Base-by-base conservation (phyloP, 2,113 vertebrate genomes). In the Bos javanicus region DNA sequence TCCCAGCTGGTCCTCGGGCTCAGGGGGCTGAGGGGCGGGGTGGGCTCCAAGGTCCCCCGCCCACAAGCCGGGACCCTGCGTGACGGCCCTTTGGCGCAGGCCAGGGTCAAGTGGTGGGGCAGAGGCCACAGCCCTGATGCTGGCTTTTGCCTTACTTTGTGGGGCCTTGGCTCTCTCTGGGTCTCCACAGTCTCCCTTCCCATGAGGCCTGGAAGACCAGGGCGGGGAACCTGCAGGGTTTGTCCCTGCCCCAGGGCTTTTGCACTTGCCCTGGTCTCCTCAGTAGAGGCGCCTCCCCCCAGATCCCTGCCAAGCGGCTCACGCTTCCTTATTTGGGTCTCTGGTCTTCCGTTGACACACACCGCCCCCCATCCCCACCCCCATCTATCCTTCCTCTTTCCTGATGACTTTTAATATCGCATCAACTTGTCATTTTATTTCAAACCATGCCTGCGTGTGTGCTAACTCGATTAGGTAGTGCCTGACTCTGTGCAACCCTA, bases 11-110 rank as follows among this genome's bases (percentile, higher is more conserved):
- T 48, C 8, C 26, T 5, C 2, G 12, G 33, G 71, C 52, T 71
- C 2, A 7, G 43, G 46, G 46, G 2, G 39, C 46, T 9, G 9
- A 52, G 43, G 30, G 14, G 15, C 0, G 0, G 1, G 6, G 30
- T n/a, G 33, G 56, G 19, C 62, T 48, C 62, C 17, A 2, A 16
- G 64, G 21, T 23, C 56, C 39, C 26, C n/a, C 9, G 5, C 17
- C 67, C 52, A 2, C 13, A 60, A 33, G 36, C 89, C 10, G 14
- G 52, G 33, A 57, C 81, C 39, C n/a, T 30, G 89, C 7, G 25
- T 76, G 83, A n/a, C 5, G 9, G 64, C 82, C 19, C 11, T 0
- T 2, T 28, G 39, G 59, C 19, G 33, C 2, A 19, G 39, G 39
- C 74, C 21, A 39, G 71, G 59, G 26, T 26, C 82, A 39, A 1